Conservation (phyloP, 2,888 invertebrate genomes). For the Sphaeridia pumilis region DNA sequence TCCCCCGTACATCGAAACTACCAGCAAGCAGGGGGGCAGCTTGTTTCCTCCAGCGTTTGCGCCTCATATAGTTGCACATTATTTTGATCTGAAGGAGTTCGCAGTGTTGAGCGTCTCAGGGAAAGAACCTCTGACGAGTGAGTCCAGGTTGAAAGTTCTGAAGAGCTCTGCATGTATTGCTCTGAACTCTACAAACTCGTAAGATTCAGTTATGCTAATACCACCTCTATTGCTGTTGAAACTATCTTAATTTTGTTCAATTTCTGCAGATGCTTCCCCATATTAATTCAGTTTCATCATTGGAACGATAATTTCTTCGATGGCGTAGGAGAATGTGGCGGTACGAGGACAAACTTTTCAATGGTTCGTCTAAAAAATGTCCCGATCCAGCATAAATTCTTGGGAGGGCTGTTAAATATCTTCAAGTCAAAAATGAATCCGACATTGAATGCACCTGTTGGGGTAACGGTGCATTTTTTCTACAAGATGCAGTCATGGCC, state of each 20-base stretch:
- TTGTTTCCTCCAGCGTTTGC: constrained; percentile 27
- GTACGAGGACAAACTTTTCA: constrained; percentile 70
- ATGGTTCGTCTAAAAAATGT: constrained; percentile 73
- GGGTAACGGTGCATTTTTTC: constrained; percentile 63
- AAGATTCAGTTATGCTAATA: constrained; percentile 35
- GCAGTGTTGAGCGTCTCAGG: constrained; percentile 58
- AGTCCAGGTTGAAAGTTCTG: constrained; percentile 62
- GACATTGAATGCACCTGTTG: constrained; percentile 47
- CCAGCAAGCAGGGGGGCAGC: constrained; percentile 12
- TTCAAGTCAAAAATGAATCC: constrained; percentile 79
- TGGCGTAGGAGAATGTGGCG: constrained; percentile 67
- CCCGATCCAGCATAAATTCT: constrained; percentile 67
- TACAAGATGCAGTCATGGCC: constrained; percentile 52
- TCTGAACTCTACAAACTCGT: constrained; percentile 65
- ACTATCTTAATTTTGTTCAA: not conserved
- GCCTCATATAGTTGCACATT: constrained; percentile 27
- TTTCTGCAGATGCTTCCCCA: constrained; percentile 55
- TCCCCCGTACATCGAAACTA: constrained; percentile 23
- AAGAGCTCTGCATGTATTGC: constrained; percentile 73
- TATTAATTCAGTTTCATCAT: constrained; percentile 75
- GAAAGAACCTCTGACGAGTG: constrained; percentile 46
- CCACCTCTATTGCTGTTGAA: not conserved
- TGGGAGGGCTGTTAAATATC: constrained; percentile 66
- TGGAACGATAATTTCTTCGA: constrained; percentile 61
- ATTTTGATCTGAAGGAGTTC: constrained; percentile 71